Percentiles rank a stretch among this genome's conserved stretches.
Conservation (phyloP, 2,888 invertebrate species). For the Euplagia quadripunctaria region DNA sequence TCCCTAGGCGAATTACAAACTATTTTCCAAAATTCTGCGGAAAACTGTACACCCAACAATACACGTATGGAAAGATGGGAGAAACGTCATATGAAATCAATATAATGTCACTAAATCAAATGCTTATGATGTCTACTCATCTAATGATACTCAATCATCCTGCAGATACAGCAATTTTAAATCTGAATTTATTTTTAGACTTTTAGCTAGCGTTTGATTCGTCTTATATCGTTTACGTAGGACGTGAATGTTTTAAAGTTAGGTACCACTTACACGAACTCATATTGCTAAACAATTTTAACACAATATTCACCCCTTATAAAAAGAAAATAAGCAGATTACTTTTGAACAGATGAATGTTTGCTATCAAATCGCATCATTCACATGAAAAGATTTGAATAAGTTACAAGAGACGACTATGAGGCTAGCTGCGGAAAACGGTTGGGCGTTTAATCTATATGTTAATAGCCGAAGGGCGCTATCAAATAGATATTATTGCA, state of each 20-base stretch:
- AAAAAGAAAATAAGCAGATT: background rate
- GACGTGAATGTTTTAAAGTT: background rate
- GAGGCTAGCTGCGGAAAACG: background rate
- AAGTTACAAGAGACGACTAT: background rate
- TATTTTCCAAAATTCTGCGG: too few relatives aligned
- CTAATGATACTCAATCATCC: too few relatives aligned
- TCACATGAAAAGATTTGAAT: slow-evolving; percentile 4
- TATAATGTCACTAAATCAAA: too few relatives aligned
- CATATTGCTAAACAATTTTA: background rate
- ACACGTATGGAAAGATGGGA: too few relatives aligned
- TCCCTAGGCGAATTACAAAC: too few relatives aligned
- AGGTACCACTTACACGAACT: background rate
- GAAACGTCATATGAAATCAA: too few relatives aligned
- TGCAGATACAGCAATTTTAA: too few relatives aligned
- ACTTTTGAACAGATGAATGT: background rate
- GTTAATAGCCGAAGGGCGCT: background rate
- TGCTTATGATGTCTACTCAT: too few relatives aligned
- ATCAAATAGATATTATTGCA: slow-evolving; percentile 3
- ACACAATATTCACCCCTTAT: background rate
- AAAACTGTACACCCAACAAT: too few relatives aligned
- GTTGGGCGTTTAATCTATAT: background rate
- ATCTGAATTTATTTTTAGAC: too few relatives aligned
- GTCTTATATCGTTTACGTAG: too few relatives aligned
- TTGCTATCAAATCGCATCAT: background rate
- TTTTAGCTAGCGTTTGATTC: too few relatives aligned